Conservation (phyloP, 64 coral and sea anemone species). For the Actinia tenebrosa region DNA sequence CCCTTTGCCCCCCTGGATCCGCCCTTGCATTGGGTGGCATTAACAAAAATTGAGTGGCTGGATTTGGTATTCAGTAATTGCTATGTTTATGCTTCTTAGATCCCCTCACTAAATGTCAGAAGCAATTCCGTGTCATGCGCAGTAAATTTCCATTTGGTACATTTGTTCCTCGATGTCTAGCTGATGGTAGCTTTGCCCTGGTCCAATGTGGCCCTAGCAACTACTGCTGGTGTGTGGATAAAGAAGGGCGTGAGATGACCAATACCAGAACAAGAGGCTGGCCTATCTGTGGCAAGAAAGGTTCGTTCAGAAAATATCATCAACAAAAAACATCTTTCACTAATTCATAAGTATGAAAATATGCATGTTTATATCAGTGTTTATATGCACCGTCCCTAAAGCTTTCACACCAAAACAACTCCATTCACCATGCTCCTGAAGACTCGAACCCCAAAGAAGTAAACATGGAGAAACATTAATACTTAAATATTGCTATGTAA, state of each 20-base stretch:
- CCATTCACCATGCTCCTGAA: too few species aligned
- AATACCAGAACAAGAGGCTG: constrained; percentile 49
- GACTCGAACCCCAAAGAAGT: too few species aligned
- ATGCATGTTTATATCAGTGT: too few species aligned
- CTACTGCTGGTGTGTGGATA: constrained; percentile 76
- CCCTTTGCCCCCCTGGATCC: too few species aligned
- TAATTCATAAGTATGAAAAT: too few species aligned
- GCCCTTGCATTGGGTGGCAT: too few species aligned
- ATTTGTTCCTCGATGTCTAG: constrained; percentile 61
- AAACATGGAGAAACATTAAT: too few species aligned
- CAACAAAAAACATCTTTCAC: too few species aligned
- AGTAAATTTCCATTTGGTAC: constrained; percentile 40
- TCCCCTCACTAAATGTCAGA: constrained; percentile 49
- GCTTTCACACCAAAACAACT: too few species aligned
- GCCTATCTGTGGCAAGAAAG: constrained; percentile 32
- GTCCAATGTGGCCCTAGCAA: constrained; percentile 58
- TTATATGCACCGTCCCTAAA: too few species aligned
- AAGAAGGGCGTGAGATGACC: constrained; percentile 52
- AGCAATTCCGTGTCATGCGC: constrained; percentile 32
- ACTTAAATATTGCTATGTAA: too few species aligned
- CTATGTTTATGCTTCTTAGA: neutral
- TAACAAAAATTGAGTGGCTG: too few species aligned
- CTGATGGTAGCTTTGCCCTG: constrained; percentile 60
- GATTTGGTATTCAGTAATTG: neutral
- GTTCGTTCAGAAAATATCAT: neutral